Base-by-base conservation (phyloP, 2,113 vertebrate species). In the Gobio gobio region DNA sequence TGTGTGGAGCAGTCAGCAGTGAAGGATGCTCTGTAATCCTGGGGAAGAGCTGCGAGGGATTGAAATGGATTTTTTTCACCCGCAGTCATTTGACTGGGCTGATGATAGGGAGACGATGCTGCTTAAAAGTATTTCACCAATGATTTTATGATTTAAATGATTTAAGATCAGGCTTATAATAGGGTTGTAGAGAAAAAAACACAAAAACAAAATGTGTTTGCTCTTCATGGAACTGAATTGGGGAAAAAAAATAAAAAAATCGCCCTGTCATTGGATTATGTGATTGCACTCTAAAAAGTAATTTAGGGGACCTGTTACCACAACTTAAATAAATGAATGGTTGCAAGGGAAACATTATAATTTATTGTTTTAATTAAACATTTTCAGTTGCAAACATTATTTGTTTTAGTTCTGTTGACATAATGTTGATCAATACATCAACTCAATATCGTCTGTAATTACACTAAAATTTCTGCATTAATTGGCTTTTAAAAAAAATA, bases 41-140 rank as follows among this genome's bases (percentile, higher is more conserved):
- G 59, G 59, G 82, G 82, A 90, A 91, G 85, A 90, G 94, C 95
- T 93, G 83, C 86, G 81, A 86, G 86, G 89, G 88, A 94, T 94
- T 89, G 90, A 90, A 92, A 94, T 93, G 89, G 91, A 89, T 90
- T 90, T 92, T 89, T 91, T 87, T 16, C 33, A 90, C 87, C 90
- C 88, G 86, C 89, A 89, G 90, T 88, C 92, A 91, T 93, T 92
- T 90, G 91, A 88, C 86, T 92, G 91, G 92, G 88, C 92, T 56
- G 64, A 58, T 73, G 66, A 56, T 72, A 91, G 91, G 90, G 91
- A 92, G 91, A 91, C 83, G 85, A 88, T 90, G 90, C 84, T 87
- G 75, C 89, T 89, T 88, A 91, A 89, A 90, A 92, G 89, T 84
- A 58, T 63, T 92, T 92, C 90, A 90, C 91, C 87, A 91, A 92